These are phyloP conservation scores for Hemaris fuciformis DNA, from an alignment of 2,888 invertebrate species.

Conservation along the genomic window DNA sequence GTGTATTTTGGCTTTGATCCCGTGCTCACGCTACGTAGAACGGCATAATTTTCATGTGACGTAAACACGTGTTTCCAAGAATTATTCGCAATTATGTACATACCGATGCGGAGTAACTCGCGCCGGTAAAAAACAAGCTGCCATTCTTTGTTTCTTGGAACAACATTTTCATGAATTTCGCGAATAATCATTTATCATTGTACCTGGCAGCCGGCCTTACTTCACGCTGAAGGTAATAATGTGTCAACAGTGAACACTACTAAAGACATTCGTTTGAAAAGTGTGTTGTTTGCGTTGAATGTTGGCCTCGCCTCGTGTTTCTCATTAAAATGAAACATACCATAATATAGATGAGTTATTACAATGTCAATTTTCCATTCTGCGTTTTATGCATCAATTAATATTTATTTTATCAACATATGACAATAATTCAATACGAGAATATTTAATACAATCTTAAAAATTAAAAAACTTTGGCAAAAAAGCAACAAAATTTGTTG, in stretches of 20 bases:
- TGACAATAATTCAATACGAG: no score
- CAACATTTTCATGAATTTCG: constrained; percentile 17
- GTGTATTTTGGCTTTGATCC: constrained; percentile 29
- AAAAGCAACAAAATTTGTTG: not conserved
- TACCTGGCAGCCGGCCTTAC: not conserved
- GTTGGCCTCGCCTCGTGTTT: not conserved
- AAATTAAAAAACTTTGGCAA: not conserved
- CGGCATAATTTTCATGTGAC: constrained; percentile 24
- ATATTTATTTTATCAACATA: no score
- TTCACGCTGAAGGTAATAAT: not conserved
- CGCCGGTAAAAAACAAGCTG: constrained; percentile 23
- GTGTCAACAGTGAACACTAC: not conserved
- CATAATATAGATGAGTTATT: not conserved
- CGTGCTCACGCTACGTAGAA: constrained; percentile 27
- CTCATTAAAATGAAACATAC: not conserved
- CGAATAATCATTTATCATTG: not conserved
- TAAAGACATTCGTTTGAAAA: not conserved
- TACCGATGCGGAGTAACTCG: constrained; percentile 20
- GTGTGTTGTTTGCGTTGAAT: not conserved
- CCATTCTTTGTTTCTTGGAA: constrained; percentile 25
- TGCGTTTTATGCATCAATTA: no score
- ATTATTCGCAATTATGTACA: constrained; percentile 26
- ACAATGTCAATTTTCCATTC: no score
- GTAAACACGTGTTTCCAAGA: constrained; percentile 30
- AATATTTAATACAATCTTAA: no score